Evolutionary conservation across 2,888 invertebrate species (phyloP).

Genomic region (Polydesmus complanatus): DNA sequence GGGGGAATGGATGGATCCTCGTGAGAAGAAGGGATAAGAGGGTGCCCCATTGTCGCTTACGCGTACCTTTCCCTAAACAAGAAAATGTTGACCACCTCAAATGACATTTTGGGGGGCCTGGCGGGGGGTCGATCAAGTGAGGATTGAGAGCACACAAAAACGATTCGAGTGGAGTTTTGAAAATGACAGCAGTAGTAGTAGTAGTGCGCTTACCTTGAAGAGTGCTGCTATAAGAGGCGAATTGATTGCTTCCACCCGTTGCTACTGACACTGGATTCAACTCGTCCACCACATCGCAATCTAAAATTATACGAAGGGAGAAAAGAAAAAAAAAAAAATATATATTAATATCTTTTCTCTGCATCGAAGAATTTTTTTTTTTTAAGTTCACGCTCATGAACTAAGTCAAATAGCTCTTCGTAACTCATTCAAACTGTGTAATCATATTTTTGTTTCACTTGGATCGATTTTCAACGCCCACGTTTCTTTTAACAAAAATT

Average conservation of each 20-base stretch:
- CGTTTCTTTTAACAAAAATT: too few relatives aligned
- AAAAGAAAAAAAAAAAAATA: too few relatives aligned
- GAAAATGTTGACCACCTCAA: background rate
- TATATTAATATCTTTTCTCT: too few relatives aligned
- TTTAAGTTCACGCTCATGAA: too few relatives aligned
- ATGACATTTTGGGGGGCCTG: background rate
- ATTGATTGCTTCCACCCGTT: slow-evolving; percentile 37
- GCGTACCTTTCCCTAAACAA: background rate
- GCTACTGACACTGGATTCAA: slow-evolving; percentile 44
- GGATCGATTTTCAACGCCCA: too few relatives aligned
- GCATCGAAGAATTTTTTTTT: too few relatives aligned
- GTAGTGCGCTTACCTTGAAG: slow-evolving; percentile 53
- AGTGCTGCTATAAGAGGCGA: slow-evolving; percentile 65
- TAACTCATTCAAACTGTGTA: too few relatives aligned
- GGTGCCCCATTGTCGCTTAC: background rate
- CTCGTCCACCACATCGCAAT: background rate
- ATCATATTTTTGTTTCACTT: too few relatives aligned
- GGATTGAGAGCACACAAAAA: too few relatives aligned
- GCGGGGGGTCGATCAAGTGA: background rate
- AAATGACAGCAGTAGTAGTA: background rate
- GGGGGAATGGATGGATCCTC: background rate
- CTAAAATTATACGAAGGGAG: background rate
- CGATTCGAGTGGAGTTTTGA: too few relatives aligned
- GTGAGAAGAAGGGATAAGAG: background rate
- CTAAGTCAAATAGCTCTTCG: too few relatives aligned